Evolutionary conservation across 1,140 invertebrate species (phyloP).

Genomic region (Diorhabda sublineata): DNA sequence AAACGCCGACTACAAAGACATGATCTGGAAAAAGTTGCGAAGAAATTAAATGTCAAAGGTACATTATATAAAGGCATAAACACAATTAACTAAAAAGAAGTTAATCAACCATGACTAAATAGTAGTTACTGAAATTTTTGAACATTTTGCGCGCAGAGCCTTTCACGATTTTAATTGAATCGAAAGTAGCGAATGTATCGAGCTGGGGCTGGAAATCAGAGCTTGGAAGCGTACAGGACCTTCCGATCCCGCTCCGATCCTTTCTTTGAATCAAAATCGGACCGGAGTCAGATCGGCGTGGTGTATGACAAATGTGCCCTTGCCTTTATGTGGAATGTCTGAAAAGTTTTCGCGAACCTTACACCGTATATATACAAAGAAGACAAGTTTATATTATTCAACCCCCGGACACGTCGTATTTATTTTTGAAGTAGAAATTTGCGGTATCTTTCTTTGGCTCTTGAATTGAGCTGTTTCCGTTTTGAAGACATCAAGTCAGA

Average conservation of each 20-base stretch:
- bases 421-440: too few species aligned
- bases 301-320: background rate
- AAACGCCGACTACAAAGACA: background rate
- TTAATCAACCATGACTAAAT: background rate
- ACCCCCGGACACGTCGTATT: too few species aligned
- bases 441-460: too few species aligned
- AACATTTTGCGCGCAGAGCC: background rate
- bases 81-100: background rate
- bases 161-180: background rate
- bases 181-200: background rate
- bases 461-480: too few species aligned
- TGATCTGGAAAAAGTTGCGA: too few species aligned
- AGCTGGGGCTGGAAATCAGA: background rate
- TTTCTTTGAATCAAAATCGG: background rate
- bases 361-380: too few species aligned
- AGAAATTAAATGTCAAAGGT: too few species aligned
- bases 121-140: background rate
- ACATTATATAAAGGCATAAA: too few species aligned
- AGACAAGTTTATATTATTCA: too few species aligned
- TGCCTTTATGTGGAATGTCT: background rate
- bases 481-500: too few species aligned
- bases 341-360: too few species aligned
- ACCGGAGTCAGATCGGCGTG: background rate
- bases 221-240: background rate
- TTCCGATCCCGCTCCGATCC: background rate